Evolutionary conservation across 2,797 vertebrate genomes (phyloP).

Genomic region (Neosalanx taihuensis): DNA sequence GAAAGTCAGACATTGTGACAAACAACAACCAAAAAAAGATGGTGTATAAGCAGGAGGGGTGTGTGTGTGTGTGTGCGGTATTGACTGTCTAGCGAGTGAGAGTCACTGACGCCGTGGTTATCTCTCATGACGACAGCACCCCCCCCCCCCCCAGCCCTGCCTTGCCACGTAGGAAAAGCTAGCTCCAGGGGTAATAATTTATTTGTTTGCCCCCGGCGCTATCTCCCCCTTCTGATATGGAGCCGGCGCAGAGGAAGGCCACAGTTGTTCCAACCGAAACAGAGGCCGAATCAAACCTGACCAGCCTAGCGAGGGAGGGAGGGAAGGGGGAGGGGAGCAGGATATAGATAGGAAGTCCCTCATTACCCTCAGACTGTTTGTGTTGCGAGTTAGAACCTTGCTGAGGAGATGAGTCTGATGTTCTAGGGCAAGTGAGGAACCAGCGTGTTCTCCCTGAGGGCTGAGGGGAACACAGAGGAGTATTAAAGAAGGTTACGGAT

Average conservation of each 20-base stretch:
- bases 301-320: conserved; percentile 33
- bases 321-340: conserved; percentile 16
- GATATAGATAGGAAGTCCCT: conserved; percentile 52
- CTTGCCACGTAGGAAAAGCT: not conserved
- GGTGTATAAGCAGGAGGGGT: not conserved
- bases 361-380: conserved; percentile 51
- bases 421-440: conserved; percentile 5
- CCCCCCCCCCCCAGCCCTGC: not conserved
- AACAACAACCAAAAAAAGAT: not conserved
- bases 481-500: conserved; percentile 2
- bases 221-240: conserved; percentile 56
- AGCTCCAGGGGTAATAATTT: conserved; percentile 22
- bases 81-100: conserved; percentile 46
- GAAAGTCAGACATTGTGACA: not conserved
- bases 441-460: not conserved
- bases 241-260: conserved; percentile 60
- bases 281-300: conserved; percentile 53
- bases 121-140: conserved; percentile 35
- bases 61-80: conserved; percentile 23
- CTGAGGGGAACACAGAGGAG: not conserved
- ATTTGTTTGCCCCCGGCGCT: conserved; percentile 56
- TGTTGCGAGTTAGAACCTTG: not conserved
- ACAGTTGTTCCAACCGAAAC: conserved; percentile 62
- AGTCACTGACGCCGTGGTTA: conserved; percentile 60
- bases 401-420: not conserved